phyloP scores from a whole-genome alignment of 2,888 invertebrate genomes.

The Amorpha juglandis region DNA sequence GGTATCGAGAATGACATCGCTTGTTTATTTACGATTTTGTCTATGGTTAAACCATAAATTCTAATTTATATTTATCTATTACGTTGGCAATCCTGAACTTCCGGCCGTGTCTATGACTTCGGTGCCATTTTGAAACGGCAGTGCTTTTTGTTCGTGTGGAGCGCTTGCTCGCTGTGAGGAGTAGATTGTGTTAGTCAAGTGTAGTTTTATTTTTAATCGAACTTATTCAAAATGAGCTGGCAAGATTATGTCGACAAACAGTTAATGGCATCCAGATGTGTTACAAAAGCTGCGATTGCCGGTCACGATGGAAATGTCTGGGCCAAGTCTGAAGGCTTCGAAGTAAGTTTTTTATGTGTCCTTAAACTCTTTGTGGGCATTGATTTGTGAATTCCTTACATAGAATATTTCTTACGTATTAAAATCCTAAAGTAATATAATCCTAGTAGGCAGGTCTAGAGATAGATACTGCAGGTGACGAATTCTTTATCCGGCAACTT shows the following conservation, averaged over 20 bases:
- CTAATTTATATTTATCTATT: slow-evolving; percentile 28
- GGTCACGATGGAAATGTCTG: slow-evolving; percentile 98
- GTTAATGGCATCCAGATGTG: slow-evolving; percentile 97
- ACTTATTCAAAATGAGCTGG: slow-evolving; percentile 94
- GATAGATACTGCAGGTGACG: slow-evolving; percentile 41
- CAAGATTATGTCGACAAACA: slow-evolving; percentile 99
- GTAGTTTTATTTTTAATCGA: slow-evolving; percentile 82
- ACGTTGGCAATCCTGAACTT: slow-evolving; percentile 61
- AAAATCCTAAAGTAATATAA: neutral
- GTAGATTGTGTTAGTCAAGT: slow-evolving; percentile 79
- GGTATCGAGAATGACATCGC: slow-evolving; percentile 9
- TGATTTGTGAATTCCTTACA: neutral
- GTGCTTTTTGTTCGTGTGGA: slow-evolving; percentile 85
- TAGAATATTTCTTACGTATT: neutral
- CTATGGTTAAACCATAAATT: slow-evolving; percentile 15
- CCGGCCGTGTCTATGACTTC: slow-evolving; percentile 74
- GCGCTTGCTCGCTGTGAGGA: slow-evolving; percentile 82
- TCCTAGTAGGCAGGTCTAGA: neutral
- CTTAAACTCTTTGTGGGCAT: neutral
- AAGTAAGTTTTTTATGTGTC: slow-evolving; percentile 88
- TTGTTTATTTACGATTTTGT: neutral
- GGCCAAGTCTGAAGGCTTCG: slow-evolving; percentile 97
- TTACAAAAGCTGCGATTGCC: slow-evolving; percentile 96
- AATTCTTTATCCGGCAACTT: slow-evolving; percentile 75
- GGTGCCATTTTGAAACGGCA: slow-evolving; percentile 84